phyloP scores from a whole-genome alignment of 1,140 invertebrate genomes.

The Sarcophaga peregrina region DNA sequence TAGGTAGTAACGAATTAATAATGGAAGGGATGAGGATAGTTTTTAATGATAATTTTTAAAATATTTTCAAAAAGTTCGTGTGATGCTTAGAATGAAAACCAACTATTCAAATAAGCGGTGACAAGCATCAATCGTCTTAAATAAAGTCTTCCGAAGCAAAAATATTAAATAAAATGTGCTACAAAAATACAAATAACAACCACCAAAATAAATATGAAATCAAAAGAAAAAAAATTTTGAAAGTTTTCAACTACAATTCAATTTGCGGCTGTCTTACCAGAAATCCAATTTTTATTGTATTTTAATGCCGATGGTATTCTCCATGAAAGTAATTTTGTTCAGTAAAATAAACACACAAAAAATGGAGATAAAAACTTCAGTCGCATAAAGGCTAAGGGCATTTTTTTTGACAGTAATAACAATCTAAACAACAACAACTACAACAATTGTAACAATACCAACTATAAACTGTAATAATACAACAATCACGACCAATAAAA shows the following conservation, averaged over 20 bases:
- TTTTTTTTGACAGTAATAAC: neutral
- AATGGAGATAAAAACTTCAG: slow-evolving; percentile 1
- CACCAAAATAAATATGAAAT: neutral
- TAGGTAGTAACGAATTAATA: too few relatives aligned
- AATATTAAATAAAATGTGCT: neutral
- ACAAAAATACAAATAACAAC: neutral
- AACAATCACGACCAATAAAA: neutral
- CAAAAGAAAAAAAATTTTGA: neutral
- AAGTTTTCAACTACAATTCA: neutral
- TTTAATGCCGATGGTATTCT: neutral
- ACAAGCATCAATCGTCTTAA: too few relatives aligned
- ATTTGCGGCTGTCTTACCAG: too few relatives aligned
- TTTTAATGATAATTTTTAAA: too few relatives aligned
- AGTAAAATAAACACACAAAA: neutral
- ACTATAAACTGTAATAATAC: neutral
- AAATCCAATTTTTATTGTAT: too few relatives aligned
- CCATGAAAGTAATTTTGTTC: slow-evolving; percentile 6
- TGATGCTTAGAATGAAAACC: too few relatives aligned
- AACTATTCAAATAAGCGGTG: too few relatives aligned
- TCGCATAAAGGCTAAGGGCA: slow-evolving; percentile 33
- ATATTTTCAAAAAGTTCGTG: too few relatives aligned
- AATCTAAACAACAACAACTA: neutral
- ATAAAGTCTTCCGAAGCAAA: too few relatives aligned
- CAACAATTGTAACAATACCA: neutral
- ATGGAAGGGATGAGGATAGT: too few relatives aligned